Conservation (phyloP, 2,797 vertebrate genomes). For the Caiman crocodilus region DNA sequence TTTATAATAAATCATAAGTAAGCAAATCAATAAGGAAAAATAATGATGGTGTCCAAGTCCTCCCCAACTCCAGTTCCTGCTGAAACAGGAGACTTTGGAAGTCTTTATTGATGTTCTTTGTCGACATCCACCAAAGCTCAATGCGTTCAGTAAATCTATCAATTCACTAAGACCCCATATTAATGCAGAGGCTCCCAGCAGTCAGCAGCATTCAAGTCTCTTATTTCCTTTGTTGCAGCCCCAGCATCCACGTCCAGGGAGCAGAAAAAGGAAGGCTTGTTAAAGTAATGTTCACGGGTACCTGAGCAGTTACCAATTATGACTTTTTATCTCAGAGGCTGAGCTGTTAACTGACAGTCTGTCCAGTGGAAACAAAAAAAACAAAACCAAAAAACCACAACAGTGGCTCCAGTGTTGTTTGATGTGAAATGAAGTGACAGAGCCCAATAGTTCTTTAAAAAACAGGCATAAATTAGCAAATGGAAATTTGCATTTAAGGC, state of each 20-base stretch:
- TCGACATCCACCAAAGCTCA: background rate
- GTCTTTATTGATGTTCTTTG: background rate
- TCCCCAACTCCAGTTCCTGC: background rate
- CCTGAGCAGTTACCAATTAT: background rate
- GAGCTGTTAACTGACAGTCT: background rate
- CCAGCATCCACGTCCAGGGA: background rate
- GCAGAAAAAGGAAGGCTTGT: background rate
- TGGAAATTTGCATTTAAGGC: background rate
- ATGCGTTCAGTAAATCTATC: background rate
- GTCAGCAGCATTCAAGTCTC: background rate
- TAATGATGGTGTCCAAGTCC: background rate
- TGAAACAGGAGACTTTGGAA: background rate
- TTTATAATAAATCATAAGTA: background rate
- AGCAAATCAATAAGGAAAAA: accelerated
- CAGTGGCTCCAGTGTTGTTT: background rate
- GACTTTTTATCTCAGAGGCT: accelerated
- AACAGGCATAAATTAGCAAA: background rate
- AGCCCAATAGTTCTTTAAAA: background rate
- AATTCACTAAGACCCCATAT: background rate
- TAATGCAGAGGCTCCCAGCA: background rate
- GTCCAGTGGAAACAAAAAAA: background rate
- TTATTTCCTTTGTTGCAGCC: background rate
- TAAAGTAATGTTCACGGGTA: background rate
- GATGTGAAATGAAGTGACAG: background rate
- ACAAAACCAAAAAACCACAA: background rate